A percentile compares a stretch with the other conserved stretches of the same genome.
Conservation (phyloP, 35 echinoderm and acorn worm species). For the Apostichopus californicus region DNA sequence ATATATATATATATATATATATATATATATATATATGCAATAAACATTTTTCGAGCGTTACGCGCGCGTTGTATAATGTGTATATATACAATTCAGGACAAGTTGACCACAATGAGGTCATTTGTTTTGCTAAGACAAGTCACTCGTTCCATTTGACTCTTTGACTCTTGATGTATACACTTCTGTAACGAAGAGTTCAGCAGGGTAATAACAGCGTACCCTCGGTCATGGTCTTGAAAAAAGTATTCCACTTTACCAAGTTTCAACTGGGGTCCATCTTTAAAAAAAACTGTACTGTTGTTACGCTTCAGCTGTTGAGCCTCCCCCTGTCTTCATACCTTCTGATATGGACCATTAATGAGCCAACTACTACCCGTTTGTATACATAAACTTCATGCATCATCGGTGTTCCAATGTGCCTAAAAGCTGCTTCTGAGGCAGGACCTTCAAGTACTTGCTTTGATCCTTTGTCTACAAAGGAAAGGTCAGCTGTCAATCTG, state of each 20-base stretch:
- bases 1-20: no score
- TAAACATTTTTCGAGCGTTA: no score
- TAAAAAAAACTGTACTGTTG: slow-evolving; percentile 6
- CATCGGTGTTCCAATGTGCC: slow-evolving; percentile 3
- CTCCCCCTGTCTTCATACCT: slow-evolving; percentile 12
- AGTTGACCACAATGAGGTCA: not conserved
- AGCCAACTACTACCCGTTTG: not conserved
- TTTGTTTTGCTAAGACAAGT: not conserved
- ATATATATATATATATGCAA: no score
- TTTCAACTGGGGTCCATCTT: not conserved
- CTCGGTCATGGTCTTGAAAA: slow-evolving; percentile 13
- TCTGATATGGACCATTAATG: not conserved
- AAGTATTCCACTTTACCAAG: slow-evolving; percentile 10
- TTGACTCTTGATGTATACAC: not conserved
- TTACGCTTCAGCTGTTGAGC: not conserved
- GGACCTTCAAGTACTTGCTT: slow-evolving; percentile 18
- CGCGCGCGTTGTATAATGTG: no score
- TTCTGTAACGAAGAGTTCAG: not conserved
- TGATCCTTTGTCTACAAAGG: not conserved
- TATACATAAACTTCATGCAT: not conserved
- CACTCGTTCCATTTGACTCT: slow-evolving; percentile 10
- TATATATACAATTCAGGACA: not conserved
- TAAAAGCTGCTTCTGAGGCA: slow-evolving; percentile 29
- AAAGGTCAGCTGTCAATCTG: not conserved
- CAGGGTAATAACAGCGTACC: not conserved